Percentiles rank a stretch among this genome's conserved stretches.
Evolutionary conservation across 1,140 invertebrate species (phyloP).

Genomic region (Megalonaias nervosa): DNA sequence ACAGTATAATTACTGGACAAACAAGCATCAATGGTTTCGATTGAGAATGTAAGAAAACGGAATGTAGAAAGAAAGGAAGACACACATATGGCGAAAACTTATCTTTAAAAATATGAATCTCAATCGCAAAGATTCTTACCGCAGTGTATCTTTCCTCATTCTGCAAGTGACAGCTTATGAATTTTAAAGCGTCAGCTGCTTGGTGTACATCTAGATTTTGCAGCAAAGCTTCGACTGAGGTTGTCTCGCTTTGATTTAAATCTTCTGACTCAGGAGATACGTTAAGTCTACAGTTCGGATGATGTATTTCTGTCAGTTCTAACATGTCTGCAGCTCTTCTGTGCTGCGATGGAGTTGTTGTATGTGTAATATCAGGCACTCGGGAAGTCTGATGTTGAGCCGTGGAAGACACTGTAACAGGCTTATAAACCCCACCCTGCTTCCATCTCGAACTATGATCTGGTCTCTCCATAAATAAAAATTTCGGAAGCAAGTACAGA

Average conservation of each 20-base stretch:
- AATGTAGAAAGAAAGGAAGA: background rate
- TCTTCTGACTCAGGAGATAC: conserved; percentile 16
- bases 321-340: conserved; percentile 18
- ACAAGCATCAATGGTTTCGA: background rate
- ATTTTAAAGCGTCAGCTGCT: conserved; percentile 72
- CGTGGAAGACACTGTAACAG: conserved; percentile 1
- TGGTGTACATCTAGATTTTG: conserved; percentile 61
- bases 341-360: conserved; percentile 1
- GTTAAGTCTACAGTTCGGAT: conserved; percentile 23
- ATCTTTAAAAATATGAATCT: background rate
- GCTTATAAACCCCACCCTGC: conserved; percentile 1
- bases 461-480: conserved; percentile 69
- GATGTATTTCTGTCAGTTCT: conserved; percentile 22
- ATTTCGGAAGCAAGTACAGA: conserved; percentile 65
- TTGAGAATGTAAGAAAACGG: background rate
- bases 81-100: background rate
- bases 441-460: conserved; percentile 64
- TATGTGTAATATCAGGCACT: conserved; percentile 28
- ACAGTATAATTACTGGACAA: background rate
- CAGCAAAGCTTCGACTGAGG: conserved; percentile 18
- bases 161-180: conserved; percentile 72
- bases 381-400: conserved; percentile 21
- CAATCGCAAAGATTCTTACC: conserved; percentile 46
- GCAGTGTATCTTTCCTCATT: conserved; percentile 64
- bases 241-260: conserved; percentile 11